phyloP scores from a whole-genome alignment of 2,113 vertebrate species.

The Odocoileus hemionus region DNA sequence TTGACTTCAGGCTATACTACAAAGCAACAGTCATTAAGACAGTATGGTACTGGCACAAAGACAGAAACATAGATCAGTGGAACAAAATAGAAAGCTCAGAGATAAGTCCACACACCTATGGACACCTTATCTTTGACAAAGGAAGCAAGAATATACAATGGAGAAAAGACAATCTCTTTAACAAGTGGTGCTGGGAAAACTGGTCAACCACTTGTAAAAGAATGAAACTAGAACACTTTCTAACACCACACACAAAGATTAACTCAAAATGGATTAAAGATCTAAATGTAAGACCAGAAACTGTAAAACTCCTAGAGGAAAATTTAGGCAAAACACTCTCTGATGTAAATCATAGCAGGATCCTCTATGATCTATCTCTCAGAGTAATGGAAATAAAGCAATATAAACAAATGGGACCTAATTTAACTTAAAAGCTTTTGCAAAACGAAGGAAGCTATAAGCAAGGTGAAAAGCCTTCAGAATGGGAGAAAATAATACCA shows the following conservation, averaged over 20 bases:
- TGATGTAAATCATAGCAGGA: background rate
- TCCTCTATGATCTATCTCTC: background rate
- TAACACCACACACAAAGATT: no score
- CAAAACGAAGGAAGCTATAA: no score
- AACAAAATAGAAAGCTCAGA: background rate
- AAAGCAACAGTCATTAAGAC: background rate
- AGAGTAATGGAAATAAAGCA: background rate
- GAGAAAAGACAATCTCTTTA: no score
- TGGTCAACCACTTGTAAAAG: no score
- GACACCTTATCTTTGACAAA: no score
- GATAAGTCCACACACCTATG: background rate
- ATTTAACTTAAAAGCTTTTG: background rate
- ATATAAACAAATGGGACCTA: background rate
- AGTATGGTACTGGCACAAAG: background rate
- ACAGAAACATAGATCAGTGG: background rate
- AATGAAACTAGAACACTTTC: no score
- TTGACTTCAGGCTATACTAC: background rate
- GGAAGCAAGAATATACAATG: no score
- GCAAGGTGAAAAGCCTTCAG: background rate
- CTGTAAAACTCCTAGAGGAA: background rate
- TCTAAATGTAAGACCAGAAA: background rate
- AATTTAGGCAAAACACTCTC: background rate
- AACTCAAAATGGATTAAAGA: background rate
- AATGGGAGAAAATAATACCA: background rate
- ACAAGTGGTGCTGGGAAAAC: no score